phyloP scores from a whole-genome alignment of 2,888 invertebrate genomes.

The Abrostola tripartita region DNA sequence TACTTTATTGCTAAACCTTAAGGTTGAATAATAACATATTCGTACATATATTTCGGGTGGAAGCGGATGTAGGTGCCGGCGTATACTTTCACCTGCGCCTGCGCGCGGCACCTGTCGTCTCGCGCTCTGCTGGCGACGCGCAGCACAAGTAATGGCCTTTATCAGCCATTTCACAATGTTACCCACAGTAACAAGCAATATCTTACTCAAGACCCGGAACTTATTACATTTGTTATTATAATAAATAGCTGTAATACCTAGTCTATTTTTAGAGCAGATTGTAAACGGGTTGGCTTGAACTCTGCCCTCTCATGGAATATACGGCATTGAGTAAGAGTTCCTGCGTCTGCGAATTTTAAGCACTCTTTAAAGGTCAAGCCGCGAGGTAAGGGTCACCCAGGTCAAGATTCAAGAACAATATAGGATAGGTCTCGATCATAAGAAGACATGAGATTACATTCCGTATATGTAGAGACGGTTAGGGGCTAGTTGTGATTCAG shows the following conservation, averaged over 20 bases:
- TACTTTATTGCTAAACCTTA: neutral
- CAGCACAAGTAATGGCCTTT: constrained; percentile 51
- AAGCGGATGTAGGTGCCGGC: constrained; percentile 76
- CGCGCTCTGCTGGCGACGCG: constrained; percentile 64
- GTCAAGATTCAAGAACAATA: too few species aligned
- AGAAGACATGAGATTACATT: too few species aligned
- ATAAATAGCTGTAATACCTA: neutral
- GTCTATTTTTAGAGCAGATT: too few species aligned
- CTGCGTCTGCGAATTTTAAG: too few species aligned
- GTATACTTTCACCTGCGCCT: constrained; percentile 79
- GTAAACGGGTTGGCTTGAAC: too few species aligned
- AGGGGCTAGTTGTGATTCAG: constrained; percentile 20
- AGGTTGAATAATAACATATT: constrained; percentile 16
- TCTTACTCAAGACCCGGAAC: constrained; percentile 17
- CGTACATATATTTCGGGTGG: constrained; percentile 59
- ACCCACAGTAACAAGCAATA: constrained; percentile 43
- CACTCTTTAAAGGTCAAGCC: too few species aligned
- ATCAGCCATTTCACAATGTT: constrained; percentile 59
- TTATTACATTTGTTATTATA: constrained; percentile 3
- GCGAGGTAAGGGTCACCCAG: too few species aligned
- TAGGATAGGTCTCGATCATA: too few species aligned
- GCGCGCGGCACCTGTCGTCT: constrained; percentile 65
- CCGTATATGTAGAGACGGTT: too few species aligned
- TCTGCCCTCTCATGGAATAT: too few species aligned
- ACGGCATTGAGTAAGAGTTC: too few species aligned